Conservation (phyloP, 37 sponge, comb jelly and placozoan species). For the Halisarca cf. caerulea region DNA sequence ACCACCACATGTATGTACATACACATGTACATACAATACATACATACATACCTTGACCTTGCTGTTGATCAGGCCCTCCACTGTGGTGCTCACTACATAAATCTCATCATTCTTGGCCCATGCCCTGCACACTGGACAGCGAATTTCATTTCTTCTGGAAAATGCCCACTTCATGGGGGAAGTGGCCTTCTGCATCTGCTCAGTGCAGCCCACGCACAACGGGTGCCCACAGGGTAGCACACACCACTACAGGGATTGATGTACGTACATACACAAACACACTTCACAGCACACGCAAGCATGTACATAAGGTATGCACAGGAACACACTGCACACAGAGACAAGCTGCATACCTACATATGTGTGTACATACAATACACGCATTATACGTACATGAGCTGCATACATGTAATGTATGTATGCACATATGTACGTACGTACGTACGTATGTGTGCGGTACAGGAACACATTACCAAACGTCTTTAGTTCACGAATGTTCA, state of each 20-base stretch:
- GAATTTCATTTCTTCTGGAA: background rate
- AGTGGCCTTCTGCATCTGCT: conserved; percentile 5
- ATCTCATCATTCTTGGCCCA: conserved; percentile 9
- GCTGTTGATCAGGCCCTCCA: too few species aligned
- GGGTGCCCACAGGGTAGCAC: conserved; percentile 82
- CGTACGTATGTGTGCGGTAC: too few species aligned
- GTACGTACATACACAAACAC: too few species aligned
- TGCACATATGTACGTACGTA: background rate
- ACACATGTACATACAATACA: too few species aligned
- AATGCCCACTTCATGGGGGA: conserved; percentile 18
- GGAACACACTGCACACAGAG: too few species aligned
- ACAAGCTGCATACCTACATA: background rate
- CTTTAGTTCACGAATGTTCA: too few species aligned
- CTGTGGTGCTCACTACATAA: background rate
- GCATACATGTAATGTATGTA: background rate
- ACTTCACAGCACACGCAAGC: too few species aligned
- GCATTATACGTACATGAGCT: too few species aligned
- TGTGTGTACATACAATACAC: conserved; percentile 9
- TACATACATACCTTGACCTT: too few species aligned
- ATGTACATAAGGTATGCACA: too few species aligned
- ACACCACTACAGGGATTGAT: conserved; percentile 49
- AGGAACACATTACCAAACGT: too few species aligned
- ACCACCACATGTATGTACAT: too few species aligned
- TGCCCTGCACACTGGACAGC: conserved; percentile 11
- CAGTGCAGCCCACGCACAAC: conserved; percentile 62